Evolutionary conservation across 2,113 vertebrate species (phyloP).

Genomic region (Orientallactaga bullata): DNA sequence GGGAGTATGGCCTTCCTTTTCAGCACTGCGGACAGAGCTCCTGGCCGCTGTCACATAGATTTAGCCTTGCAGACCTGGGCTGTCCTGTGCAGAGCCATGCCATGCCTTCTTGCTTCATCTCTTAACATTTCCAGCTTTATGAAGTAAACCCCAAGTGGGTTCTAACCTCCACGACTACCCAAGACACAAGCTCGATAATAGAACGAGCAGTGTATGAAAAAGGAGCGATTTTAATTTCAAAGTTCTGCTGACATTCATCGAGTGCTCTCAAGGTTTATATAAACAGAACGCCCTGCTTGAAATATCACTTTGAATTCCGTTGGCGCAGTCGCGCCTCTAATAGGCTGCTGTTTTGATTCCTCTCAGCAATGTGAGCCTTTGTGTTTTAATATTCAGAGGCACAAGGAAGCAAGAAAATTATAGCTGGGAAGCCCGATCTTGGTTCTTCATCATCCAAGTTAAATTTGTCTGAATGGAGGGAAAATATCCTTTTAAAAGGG

Average conservation of each 20-base stretch:
- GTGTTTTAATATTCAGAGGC: conserved; percentile 81
- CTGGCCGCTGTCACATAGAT: not conserved
- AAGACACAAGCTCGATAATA: conserved; percentile 74
- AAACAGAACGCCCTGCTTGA: conserved; percentile 77
- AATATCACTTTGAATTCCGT: conserved; percentile 77
- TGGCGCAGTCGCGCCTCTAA: conserved; percentile 62
- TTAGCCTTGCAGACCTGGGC: conserved; percentile 36
- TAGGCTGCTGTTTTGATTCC: conserved; percentile 76
- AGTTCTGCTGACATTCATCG: conserved; percentile 83
- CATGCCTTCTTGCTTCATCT: conserved; percentile 25
- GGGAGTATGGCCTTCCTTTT: not conserved
- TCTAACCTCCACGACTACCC: conserved; percentile 74
- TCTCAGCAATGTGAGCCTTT: conserved; percentile 75
- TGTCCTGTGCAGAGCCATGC: not conserved
- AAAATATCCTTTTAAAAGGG: conserved; percentile 74
- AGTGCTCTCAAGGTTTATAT: conserved; percentile 81
- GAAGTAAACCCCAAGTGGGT: conserved; percentile 77
- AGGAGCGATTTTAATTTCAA: conserved; percentile 85
- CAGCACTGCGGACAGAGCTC: conserved; percentile 67
- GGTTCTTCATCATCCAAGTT: conserved; percentile 72
- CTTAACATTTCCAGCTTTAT: conserved; percentile 76
- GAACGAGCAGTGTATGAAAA: conserved; percentile 71
- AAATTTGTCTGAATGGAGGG: conserved; percentile 75
- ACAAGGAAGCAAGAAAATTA: conserved; percentile 71
- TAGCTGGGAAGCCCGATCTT: conserved; percentile 70